These are phyloP conservation scores for Bufo bufo DNA, from an alignment of 2,113 vertebrate genomes.

Conservation along the genomic window DNA sequence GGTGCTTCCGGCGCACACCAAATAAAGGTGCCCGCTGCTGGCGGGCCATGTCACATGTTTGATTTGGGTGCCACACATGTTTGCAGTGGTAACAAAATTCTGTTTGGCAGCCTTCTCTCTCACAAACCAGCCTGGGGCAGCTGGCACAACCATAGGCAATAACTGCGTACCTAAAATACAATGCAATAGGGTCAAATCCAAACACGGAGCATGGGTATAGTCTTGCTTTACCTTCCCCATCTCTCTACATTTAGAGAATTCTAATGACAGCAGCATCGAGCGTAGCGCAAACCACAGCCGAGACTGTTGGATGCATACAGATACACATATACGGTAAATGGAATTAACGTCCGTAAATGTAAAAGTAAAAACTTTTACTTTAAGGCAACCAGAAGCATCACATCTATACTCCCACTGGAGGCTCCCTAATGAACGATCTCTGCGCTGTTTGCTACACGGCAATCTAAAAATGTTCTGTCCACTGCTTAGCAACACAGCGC, in stretches of 20 bases:
- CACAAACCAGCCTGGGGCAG: constrained; percentile 93
- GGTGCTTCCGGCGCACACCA: constrained; percentile 90
- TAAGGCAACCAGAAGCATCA: background rate
- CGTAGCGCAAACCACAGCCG: too few relatives aligned
- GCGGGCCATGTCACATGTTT: constrained; percentile 95
- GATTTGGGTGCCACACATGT: constrained; percentile 98
- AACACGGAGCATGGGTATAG: background rate
- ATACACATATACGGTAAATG: too few relatives aligned
- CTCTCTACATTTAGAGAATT: too few relatives aligned
- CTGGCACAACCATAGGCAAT: constrained; percentile 98
- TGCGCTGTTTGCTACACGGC: background rate
- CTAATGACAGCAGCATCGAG: too few relatives aligned
- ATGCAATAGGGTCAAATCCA: background rate
- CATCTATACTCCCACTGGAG: background rate
- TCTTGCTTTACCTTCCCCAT: background rate
- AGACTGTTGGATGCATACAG: too few relatives aligned
- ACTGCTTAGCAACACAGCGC: background rate
- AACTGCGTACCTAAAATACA: constrained; percentile 78
- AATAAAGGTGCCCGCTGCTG: constrained; percentile 92
- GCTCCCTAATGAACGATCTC: background rate
- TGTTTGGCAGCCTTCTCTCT: constrained; percentile 91
- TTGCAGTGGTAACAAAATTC: constrained; percentile 99
- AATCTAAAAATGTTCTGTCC: background rate
- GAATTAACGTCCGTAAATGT: too few relatives aligned
- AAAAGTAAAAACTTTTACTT: too few relatives aligned